Conservation (phyloP, 2,113 vertebrate genomes). For the Sapajus apella region DNA sequence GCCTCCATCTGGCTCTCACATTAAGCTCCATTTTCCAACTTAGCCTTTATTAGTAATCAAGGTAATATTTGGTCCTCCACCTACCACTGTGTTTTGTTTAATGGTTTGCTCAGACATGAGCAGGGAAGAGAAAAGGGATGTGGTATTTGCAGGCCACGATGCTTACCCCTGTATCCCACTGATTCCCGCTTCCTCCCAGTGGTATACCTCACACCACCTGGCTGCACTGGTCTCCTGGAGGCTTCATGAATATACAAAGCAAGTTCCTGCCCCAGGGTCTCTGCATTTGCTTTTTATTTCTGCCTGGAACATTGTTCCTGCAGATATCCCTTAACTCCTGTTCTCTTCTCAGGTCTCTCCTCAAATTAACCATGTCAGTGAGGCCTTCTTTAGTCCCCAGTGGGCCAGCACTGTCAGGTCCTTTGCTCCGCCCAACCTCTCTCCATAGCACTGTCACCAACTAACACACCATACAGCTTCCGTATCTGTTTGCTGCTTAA, state of each 20-base stretch:
- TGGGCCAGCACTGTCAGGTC: too few species aligned
- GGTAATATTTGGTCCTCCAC: not conserved
- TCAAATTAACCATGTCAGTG: not conserved
- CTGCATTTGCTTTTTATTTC: not conserved
- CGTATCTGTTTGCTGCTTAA: not conserved
- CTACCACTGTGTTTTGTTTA: not conserved
- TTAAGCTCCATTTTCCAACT: not conserved
- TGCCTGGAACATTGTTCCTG: not conserved
- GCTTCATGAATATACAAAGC: not conserved
- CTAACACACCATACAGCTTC: accelerated
- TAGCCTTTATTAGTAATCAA: not conserved
- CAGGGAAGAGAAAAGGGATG: not conserved
- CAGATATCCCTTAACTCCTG: not conserved
- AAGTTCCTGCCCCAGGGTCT: not conserved
- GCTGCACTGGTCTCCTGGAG: not conserved
- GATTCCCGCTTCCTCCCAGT: not conserved
- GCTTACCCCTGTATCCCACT: not conserved
- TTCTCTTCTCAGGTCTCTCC: not conserved
- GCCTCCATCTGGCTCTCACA: not conserved
- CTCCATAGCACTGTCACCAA: not conserved
- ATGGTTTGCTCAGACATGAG: not conserved
- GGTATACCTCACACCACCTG: not conserved
- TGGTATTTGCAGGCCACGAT: not conserved
- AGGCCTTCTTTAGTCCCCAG: not conserved
- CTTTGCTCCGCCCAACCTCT: not conserved